Evolutionary conservation across 2,797 vertebrate species (phyloP).

Genomic region (Distichodus sexfasciatus): DNA sequence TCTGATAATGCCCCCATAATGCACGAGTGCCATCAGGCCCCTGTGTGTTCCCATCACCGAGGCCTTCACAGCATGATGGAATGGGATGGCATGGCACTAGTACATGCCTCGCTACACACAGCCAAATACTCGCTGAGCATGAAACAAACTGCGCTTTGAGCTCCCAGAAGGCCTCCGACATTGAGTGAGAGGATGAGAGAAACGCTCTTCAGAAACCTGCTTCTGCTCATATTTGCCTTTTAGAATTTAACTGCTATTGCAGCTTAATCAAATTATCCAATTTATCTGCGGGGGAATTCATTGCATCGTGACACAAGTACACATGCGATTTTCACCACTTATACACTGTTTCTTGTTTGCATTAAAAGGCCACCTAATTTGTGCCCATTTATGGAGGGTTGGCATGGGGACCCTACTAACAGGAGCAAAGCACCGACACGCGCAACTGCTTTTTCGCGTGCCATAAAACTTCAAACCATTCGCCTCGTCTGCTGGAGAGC

Average conservation of each 20-base stretch:
- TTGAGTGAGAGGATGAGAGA: not conserved
- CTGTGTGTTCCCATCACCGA: conserved; percentile 2
- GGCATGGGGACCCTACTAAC: conserved; percentile 18
- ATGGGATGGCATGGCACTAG: too few relatives aligned
- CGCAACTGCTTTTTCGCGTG: conserved; percentile 31
- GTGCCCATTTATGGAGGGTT: conserved; percentile 21
- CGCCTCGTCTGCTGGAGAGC: not conserved
- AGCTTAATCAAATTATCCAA: conserved; percentile 35
- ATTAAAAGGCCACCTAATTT: conserved; percentile 3
- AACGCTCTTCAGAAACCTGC: not conserved
- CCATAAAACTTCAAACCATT: conserved; percentile 33
- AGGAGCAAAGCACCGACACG: not conserved
- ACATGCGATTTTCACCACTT: conserved; percentile 2
- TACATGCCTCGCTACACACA: not conserved
- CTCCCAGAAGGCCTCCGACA: not conserved
- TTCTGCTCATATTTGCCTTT: conserved; percentile 19
- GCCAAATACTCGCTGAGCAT: not conserved
- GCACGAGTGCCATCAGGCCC: conserved; percentile 25
- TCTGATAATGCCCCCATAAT: conserved; percentile 55
- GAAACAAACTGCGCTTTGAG: not conserved
- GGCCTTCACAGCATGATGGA: too few relatives aligned
- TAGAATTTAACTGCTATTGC: conserved; percentile 12
- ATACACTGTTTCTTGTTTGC: conserved; percentile 14
- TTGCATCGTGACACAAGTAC: not conserved
- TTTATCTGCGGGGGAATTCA: conserved; percentile 13